These are phyloP conservation scores for Drosophila tropicalis DNA, from an alignment of 1,140 invertebrate genomes.

Conservation along the genomic window DNA sequence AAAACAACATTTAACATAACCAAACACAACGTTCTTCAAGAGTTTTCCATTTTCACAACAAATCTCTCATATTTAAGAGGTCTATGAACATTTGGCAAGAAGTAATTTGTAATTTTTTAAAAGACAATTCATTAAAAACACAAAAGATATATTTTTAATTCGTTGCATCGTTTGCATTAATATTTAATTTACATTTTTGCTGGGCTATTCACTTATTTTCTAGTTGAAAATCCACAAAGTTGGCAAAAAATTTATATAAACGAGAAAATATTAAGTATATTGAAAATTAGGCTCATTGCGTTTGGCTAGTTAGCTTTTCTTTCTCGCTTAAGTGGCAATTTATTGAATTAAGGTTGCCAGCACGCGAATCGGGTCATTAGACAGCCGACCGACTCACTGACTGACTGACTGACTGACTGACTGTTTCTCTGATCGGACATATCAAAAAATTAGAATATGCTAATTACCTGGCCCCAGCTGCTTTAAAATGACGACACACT, in stretches of 20 bases:
- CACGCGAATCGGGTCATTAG: slow-evolving; percentile 63
- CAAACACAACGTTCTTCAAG: too few relatives aligned
- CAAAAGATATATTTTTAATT: too few relatives aligned
- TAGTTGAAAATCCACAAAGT: neutral
- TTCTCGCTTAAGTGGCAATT: slow-evolving; percentile 51
- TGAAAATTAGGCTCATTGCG: slow-evolving; percentile 62
- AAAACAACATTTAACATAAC: too few relatives aligned
- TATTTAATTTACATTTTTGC: neutral
- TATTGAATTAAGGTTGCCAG: slow-evolving; percentile 52
- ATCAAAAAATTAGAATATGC: slow-evolving; percentile 71
- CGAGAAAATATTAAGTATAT: too few relatives aligned
- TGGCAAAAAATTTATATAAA: slow-evolving; percentile 4
- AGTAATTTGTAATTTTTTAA: too few relatives aligned
- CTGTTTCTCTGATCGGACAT: slow-evolving; percentile 28
- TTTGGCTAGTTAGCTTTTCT: slow-evolving; percentile 59
- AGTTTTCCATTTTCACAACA: too few relatives aligned
- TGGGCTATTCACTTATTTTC: neutral
- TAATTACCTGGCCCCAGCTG: slow-evolving; percentile 56
- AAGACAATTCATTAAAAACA: too few relatives aligned
- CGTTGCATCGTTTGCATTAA: neutral
- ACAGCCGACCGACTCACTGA: slow-evolving; percentile 35
- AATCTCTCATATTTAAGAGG: too few relatives aligned
- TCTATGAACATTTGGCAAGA: too few relatives aligned
- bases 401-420: slow-evolving; percentile 16
- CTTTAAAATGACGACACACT: slow-evolving; percentile 52